These are phyloP conservation scores for Hydrozoanthus gracilis DNA, from an alignment of 92 coral and sea anemone species.

Conservation along the genomic window DNA sequence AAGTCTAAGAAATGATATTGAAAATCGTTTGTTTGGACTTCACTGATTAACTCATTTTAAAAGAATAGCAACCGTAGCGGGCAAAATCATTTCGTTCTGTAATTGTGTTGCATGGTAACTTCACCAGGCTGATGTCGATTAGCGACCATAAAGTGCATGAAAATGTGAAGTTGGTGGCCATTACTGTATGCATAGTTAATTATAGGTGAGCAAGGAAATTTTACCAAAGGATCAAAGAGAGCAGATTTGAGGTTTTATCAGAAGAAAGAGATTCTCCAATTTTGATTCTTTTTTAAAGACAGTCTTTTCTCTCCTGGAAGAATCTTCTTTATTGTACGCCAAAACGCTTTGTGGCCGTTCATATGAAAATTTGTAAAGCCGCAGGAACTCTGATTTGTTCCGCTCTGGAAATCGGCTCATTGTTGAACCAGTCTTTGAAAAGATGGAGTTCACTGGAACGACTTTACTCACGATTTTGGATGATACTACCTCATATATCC, in stretches of 20 bases:
- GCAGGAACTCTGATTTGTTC: constrained; percentile 60
- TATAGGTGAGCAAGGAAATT: neutral
- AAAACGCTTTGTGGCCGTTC: too few species aligned
- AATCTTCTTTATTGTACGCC: too few species aligned
- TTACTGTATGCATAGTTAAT: too few species aligned
- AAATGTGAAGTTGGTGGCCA: too few species aligned
- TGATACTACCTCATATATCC: constrained; percentile 31
- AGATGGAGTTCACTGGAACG: constrained; percentile 50
- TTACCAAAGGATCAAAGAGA: constrained; percentile 38
- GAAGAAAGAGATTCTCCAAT: too few species aligned
- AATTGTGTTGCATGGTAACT: constrained; percentile 59
- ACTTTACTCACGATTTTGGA: constrained; percentile 56
- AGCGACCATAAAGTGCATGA: too few species aligned
- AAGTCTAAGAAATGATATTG: constrained; percentile 30
- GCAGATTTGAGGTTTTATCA: too few species aligned
- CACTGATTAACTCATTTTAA: constrained; percentile 8
- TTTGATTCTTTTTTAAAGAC: too few species aligned
- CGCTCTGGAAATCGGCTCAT: constrained; percentile 54
- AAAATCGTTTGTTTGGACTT: neutral
- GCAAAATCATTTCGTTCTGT: constrained; percentile 45
- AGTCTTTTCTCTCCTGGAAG: too few species aligned
- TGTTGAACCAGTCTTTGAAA: constrained; percentile 48
- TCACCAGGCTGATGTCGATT: constrained; percentile 59
- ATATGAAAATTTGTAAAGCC: constrained; percentile 52
- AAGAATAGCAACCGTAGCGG: constrained; percentile 42